Conservation (phyloP, 1,140 invertebrate species). For the Antheraea mylitta region DNA sequence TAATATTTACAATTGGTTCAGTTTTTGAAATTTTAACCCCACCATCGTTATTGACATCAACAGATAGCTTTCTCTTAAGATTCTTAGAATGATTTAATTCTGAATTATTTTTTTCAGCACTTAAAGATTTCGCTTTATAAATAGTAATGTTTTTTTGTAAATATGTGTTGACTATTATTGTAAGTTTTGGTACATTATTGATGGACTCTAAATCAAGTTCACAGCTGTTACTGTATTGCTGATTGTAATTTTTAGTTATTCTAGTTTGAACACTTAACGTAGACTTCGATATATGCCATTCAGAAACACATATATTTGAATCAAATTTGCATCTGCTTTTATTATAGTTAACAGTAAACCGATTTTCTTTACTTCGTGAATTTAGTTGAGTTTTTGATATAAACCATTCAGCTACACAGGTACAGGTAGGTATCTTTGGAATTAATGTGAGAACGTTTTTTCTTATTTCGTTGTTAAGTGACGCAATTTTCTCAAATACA, state of each 20-base stretch:
- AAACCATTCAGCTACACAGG: constrained; percentile 34
- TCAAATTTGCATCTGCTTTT: background rate
- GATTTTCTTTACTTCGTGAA: background rate
- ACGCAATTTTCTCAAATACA: constrained; percentile 30
- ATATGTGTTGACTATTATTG: background rate
- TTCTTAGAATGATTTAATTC: background rate
- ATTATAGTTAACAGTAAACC: background rate
- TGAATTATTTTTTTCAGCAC: background rate
- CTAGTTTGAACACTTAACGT: background rate
- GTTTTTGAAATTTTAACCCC: background rate
- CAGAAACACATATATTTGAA: background rate
- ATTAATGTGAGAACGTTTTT: background rate
- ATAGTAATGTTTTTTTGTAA: too few relatives aligned
- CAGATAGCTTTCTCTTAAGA: background rate
- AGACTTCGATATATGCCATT: background rate
- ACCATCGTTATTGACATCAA: background rate
- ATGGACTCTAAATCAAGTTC: background rate
- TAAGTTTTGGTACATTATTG: background rate
- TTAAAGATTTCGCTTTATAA: too few relatives aligned
- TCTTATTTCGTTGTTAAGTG: constrained; percentile 8
- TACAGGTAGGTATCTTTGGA: background rate
- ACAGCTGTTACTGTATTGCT: too few relatives aligned
- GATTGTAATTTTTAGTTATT: background rate
- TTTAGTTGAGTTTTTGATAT: constrained; percentile 33
- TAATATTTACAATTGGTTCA: background rate